These are phyloP conservation scores for Lymantria monacha DNA, from an alignment of 2,888 invertebrate genomes.

Conservation along the genomic window DNA sequence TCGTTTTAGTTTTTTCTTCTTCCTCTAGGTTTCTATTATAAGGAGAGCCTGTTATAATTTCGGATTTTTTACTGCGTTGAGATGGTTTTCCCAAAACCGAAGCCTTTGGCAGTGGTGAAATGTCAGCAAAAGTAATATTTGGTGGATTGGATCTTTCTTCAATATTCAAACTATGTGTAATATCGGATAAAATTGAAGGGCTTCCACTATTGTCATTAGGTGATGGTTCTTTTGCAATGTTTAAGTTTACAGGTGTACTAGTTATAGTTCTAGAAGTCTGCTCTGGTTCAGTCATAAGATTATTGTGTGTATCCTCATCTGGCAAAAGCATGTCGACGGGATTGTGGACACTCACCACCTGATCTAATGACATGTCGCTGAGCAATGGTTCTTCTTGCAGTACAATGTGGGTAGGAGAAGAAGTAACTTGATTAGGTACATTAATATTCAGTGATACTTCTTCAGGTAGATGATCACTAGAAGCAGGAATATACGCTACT, in stretches of 20 bases:
- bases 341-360: too few species aligned
- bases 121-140: background rate
- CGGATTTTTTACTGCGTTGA: constrained; percentile 1
- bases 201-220: background rate
- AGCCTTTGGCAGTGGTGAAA: background rate
- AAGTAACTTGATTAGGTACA: too few species aligned
- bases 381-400: too few species aligned
- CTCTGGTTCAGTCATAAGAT: background rate
- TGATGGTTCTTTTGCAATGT: background rate
- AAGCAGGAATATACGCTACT: too few species aligned
- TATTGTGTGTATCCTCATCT: too few species aligned
- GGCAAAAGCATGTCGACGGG: too few species aligned
- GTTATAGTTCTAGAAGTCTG: background rate
- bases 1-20: background rate
- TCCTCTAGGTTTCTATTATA: background rate
- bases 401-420: too few species aligned
- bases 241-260: background rate
- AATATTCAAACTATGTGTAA: background rate
- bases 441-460: background rate
- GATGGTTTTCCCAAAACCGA: background rate
- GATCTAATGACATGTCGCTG: too few species aligned
- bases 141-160: background rate
- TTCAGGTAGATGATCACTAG: background rate
- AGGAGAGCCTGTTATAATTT: background rate
- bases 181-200: background rate